Evolutionary conservation across 2,797 vertebrate species (phyloP), one percentile per base, ranked within the genome.

Genomic region (Scolopax bukidnonensis): DNA sequence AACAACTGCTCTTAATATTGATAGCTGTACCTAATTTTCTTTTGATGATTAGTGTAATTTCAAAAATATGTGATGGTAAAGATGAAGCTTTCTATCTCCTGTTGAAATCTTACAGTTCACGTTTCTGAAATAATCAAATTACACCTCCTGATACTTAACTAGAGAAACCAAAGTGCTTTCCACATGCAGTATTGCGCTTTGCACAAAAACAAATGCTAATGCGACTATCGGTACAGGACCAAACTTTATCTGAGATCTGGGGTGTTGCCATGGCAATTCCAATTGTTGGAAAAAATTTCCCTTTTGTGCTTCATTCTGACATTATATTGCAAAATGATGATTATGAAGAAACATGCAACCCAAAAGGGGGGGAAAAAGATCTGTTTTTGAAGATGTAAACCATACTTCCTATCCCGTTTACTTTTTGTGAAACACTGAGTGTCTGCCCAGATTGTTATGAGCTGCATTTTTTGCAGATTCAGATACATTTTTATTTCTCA

Each of bases 191-290:
- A 95, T 75, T 96, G 85, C 45, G 4, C 94, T 96, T 87, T 96
- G 90, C 96, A 96, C 95, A 92, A 97, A 97, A 97, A 93, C 95
- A 96, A 97, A 97, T 97, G 96, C 96, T 95, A 97, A 97, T 93
- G 95, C 93, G 95, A 96, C 95, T 96, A 96, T 96, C 97, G 75
- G 97, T 96, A 97, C 91, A 97, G 97, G 97, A 97, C 97, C 95
- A 97, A 98, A 98, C 97, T 97, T 97, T 97, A 97, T 96, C 96
- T 97, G 96, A 98, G 97, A 98, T 97, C 95, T 96, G 95, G 97
- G 97, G 96, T 97, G 98, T 98, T 98, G 97, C 98, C 95, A 98
- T 98, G 98, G 98, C 96, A 98, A 98, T 98, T 96, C 95, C 95
- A 95, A 95, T 98, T 89, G 75, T 95, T 97, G 96, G 96, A 70